phyloP scores from a whole-genome alignment of 23 tunicate species.

The Ascidia mentula region DNA sequence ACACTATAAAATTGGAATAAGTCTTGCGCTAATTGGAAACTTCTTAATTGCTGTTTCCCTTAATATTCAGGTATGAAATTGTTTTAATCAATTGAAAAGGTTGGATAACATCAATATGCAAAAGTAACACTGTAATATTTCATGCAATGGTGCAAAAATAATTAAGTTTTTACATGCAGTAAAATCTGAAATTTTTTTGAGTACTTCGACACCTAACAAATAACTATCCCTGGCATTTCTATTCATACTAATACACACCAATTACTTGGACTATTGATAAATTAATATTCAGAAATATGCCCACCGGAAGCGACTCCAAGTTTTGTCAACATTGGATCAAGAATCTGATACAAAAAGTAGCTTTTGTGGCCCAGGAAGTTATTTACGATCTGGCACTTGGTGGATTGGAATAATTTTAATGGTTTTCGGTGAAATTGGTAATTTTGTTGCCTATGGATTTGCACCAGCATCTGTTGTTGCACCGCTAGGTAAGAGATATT shows the following conservation, averaged over 20 bases:
- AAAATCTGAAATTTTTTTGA: neutral
- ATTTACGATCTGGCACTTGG: slow-evolving; percentile 55
- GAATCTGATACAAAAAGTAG: neutral
- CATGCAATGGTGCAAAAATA: neutral
- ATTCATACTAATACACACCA: neutral
- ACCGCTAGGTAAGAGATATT: slow-evolving; percentile 68
- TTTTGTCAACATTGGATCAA: neutral
- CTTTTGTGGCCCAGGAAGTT: slow-evolving; percentile 37
- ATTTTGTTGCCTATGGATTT: slow-evolving; percentile 90
- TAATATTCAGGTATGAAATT: slow-evolving; percentile 56
- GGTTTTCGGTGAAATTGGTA: slow-evolving; percentile 82
- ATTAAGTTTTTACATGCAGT: neutral
- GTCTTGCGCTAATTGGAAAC: slow-evolving; percentile 75
- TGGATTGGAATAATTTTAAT: slow-evolving; percentile 86
- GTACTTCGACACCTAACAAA: neutral
- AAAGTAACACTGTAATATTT: neutral
- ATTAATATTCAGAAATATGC: slow-evolving; percentile 43
- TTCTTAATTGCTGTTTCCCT: slow-evolving; percentile 72
- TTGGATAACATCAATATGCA: neutral
- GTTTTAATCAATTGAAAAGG: neutral
- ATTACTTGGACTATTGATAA: neutral
- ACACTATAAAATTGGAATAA: slow-evolving; percentile 56
- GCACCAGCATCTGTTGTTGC: slow-evolving; percentile 96
- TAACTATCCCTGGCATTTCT: too few relatives aligned
- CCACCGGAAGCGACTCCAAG: slow-evolving; percentile 26